phyloP scores from a whole-genome alignment of 2,113 vertebrate genomes.

The Pseudorasbora parva region DNA sequence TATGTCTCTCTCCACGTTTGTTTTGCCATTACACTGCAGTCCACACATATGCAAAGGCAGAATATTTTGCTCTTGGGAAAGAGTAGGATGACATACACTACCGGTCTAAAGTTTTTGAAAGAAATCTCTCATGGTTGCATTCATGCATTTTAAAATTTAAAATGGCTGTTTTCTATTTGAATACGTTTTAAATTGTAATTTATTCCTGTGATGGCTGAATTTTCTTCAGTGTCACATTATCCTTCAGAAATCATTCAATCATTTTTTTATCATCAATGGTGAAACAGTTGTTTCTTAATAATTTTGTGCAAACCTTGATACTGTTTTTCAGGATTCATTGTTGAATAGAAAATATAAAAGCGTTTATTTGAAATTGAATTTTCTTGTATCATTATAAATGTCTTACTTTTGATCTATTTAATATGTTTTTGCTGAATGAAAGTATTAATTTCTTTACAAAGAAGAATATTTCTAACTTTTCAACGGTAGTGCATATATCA shows the following conservation, averaged over 20 bases:
- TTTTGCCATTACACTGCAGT: slow-evolving; percentile 56
- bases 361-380: too few relatives aligned
- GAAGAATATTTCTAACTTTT: not conserved
- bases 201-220: not conserved
- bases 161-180: not conserved
- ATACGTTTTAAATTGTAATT: not conserved
- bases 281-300: not conserved
- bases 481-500: not conserved
- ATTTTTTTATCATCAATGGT: not conserved
- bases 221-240: not conserved
- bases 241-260: not conserved
- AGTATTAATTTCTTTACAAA: not conserved
- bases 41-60: slow-evolving; percentile 40
- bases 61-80: not conserved
- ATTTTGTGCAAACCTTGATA: not conserved
- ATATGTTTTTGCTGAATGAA: not conserved
- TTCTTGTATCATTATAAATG: not conserved
- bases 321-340: not conserved
- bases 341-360: not conserved
- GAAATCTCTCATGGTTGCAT: not conserved
- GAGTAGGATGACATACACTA: slow-evolving; percentile 53
- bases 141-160: not conserved
- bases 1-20: slow-evolving; percentile 43
- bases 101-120: not conserved
- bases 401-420: not conserved